These are phyloP conservation scores for Sycophaga agraensis DNA, from an alignment of 1,140 invertebrate species.

Conservation along the genomic window DNA sequence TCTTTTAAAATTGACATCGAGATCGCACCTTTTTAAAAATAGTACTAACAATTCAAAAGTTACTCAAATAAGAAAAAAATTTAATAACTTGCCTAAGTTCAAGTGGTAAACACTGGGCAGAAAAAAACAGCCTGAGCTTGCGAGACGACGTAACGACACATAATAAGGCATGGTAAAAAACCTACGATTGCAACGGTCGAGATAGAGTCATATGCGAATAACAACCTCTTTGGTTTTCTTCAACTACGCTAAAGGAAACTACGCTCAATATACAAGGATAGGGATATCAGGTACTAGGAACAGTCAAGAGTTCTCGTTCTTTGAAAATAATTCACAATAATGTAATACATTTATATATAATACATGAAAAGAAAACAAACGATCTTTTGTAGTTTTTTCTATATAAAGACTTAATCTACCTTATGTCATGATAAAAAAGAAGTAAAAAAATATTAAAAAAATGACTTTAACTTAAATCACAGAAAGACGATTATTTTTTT, in stretches of 20 bases:
- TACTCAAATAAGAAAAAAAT: slow-evolving; percentile 18
- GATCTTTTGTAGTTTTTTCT: not conserved
- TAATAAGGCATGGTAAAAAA: slow-evolving; percentile 7
- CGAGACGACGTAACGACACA: slow-evolving; percentile 9
- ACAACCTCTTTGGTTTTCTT: not conserved
- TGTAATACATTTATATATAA: not conserved
- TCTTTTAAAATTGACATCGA: slow-evolving; percentile 27
- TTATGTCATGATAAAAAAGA: slow-evolving; percentile 17
- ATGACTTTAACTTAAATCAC: slow-evolving; percentile 29
- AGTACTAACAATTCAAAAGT: slow-evolving; percentile 21
- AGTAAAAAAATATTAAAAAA: slow-evolving; percentile 29
- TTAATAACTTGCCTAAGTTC: slow-evolving; percentile 16
- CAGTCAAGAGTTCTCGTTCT: slow-evolving; percentile 37
- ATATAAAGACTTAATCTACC: slow-evolving; percentile 20
- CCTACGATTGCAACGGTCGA: not conserved
- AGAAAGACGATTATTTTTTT: slow-evolving; percentile 19
- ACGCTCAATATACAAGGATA: slow-evolving; percentile 9
- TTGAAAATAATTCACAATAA: slow-evolving; percentile 4
- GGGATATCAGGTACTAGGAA: slow-evolving; percentile 52
- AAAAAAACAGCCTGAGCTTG: slow-evolving; percentile 20
- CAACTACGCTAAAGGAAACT: slow-evolving; percentile 1
- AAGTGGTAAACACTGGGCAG: slow-evolving; percentile 37
- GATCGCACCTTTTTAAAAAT: slow-evolving; percentile 19
- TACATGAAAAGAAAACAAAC: slow-evolving; percentile 16
- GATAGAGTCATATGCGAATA: not conserved